Evolutionary conservation across 1,140 invertebrate species (phyloP).

Genomic region (Monomorium pharaonis): DNA sequence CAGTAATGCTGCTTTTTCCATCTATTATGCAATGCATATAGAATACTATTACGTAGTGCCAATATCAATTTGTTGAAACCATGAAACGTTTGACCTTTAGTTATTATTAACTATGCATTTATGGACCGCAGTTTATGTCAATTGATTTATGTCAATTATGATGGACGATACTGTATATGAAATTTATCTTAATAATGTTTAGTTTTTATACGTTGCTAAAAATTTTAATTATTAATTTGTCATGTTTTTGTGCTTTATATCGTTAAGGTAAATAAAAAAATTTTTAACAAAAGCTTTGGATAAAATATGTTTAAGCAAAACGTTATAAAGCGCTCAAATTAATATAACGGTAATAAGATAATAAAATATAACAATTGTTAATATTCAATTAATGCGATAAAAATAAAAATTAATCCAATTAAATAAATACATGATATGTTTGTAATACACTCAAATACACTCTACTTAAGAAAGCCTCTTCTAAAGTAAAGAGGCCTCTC

Average conservation of each 20-base stretch:
- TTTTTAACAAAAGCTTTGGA: neutral
- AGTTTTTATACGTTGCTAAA: neutral
- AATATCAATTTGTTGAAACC: constrained; percentile 31
- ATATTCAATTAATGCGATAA: neutral
- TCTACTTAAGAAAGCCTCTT: constrained; percentile 83
- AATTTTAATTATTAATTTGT: neutral
- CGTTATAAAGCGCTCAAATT: neutral
- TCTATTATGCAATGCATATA: constrained; percentile 42
- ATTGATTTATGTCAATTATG: constrained; percentile 8
- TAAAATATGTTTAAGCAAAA: neutral
- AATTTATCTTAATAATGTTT: neutral
- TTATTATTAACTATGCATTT: neutral
- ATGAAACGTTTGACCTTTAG: neutral
- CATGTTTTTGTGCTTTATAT: neutral
- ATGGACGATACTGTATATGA: neutral
- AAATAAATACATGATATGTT: too few species aligned
- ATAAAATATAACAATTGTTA: neutral
- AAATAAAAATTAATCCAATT: too few species aligned
- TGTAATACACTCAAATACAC: too few species aligned
- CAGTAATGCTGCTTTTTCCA: constrained; percentile 34
- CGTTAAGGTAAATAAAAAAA: neutral
- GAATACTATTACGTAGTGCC: neutral
- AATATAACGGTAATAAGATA: neutral
- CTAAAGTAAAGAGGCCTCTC: constrained; percentile 87
- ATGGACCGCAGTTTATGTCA: neutral